Base-by-base conservation (phyloP, 2,888 invertebrate species). In the Cataglyphis rosenhaueri region DNA sequence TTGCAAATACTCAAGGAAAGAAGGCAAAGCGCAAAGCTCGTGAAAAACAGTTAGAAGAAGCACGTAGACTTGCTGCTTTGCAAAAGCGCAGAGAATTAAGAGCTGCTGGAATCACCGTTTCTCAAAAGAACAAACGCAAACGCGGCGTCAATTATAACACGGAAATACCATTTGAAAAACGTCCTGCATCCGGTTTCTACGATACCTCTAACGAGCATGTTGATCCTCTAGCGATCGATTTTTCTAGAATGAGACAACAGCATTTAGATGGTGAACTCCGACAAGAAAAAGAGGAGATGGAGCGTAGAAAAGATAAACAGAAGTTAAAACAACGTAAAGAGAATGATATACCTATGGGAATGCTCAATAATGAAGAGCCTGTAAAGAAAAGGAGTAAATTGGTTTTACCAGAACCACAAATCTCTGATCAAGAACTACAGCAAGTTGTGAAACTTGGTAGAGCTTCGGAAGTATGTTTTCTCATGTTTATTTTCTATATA, bases 21-120 rank as follows among this genome's bases (percentile, higher is more conserved):
- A 98, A 98, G 92, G 98, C 98, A 0, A 98, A 98, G 92, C 96
- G 98, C 85, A 98, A 98, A 95, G 99, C 99, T 0, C 96, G 99
- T 61, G 99, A 99, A 94, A 99, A 99, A 94, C 99, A 99, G 94
- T 95, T 99, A 88, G 99, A 99, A 94, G 99, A 99, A 95, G 99
- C 99, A 0, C 96, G 99, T 38, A 96, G 99, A 25, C 95, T 99
- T 64, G 99, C 99, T 0, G 98, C 99, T 0, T 94, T 99, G 76
- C 99, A 99, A 95, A 99, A 99, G 95, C 96, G 99, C n/a, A 95
- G 99, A 59, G 99, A 99, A 94, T 95, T 99, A 62, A 96, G 99
- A 89, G 99, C 99, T 85, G 99, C 99, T 29, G 99, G 99, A 6
- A 99, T 99, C 86, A 96, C 95, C 88, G 95, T 95, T 3, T 94